Base-by-base conservation (phyloP, 1,140 invertebrate species). In the Oedothorax gibbosus region DNA sequence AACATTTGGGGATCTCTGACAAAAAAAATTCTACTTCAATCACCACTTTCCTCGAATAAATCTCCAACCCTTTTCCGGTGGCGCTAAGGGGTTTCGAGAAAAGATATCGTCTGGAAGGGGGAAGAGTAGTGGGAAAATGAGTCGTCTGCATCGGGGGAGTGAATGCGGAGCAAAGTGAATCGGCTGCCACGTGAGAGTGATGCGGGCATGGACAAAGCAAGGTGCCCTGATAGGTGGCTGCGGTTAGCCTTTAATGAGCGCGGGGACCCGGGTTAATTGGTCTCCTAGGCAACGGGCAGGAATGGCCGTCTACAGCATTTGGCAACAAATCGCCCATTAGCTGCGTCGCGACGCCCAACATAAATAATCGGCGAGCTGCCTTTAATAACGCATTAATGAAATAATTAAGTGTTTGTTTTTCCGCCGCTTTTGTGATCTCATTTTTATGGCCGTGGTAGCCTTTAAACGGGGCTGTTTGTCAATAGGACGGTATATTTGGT, bases 381-480 rank as follows among this genome's bases (percentile, higher is more conserved):
- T 81, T 71, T 81, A 81, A 81, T 81, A 81, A 81, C 54, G 78
- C 78, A 68, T 66, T 81, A 81, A 81, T 81, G 78, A 81, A 81
- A 81, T 81, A 81, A 81, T 81, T 69, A 81, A 81, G 62, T 81
- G 66, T 81, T 81, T 81, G 78, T 81, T 81, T 81, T 77, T 81
- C 60, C 78, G 54, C 66, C 54, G 15, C 54, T 71, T 14, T 57
- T 50, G 77, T 79, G 64, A 79, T 79, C 64, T 57, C 69, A 71
- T 81, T 81, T 81, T 81, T 81, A 81, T 81, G 35, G 78, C 18
- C 56, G 50, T 81, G 54, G 69, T 81, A 21, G 21, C 51, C 57
- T 56, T 60, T 77, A 77, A 77, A 77, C 56, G 57, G 56, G 62
- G 62, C 65, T 18, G 64, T 79, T 79, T 79, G 51, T 68, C 35